Evolutionary conservation across 2,113 vertebrate species (phyloP), one percentile per base, ranked within the genome.

Genomic region (Eptesicus fuscus): DNA sequence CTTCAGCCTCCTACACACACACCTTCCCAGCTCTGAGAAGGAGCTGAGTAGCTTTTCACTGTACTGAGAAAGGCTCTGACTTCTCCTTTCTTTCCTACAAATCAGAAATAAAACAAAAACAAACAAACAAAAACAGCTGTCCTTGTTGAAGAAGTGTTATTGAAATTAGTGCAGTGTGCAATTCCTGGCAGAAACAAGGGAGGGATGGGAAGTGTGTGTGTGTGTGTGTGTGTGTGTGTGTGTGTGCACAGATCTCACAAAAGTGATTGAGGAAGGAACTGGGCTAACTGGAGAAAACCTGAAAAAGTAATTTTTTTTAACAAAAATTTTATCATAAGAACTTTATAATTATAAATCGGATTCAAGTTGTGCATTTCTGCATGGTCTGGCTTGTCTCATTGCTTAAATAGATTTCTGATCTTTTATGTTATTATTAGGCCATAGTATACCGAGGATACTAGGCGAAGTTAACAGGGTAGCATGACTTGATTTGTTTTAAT

Each of bases 401-500:
- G 95, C 85, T 97, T 97, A 97, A 97, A 90, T 90, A 90, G 94
- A 94, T 98, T 97, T 82, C 69, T 96, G 37, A 42, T 97, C 90
- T 94, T 96, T 97, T 87, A 94, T 79, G 87, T 96, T 92, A 93
- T 88, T 97, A 96, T 96, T 96, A 97, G 96, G 93, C 83, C 85
- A 96, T 92, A 97, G 82, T 97, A 97, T 56, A 51, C 40, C 63
- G 47, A 98, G 86, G 88, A 76, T 88, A 91, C 94, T 56, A 97
- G 93, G 92, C 88, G 85, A 95, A 98, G 94, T 96, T 97, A 96
- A 97, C 94, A 97, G 94, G 90, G 91, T 95, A 98, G 67, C 77
- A 70, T 95, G 93, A 87, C 89, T 97, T 95, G 86, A 96, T 97
- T 97, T 97, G 84, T 95, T 95, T 97, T 98, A 97, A 96, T 97